Evolutionary conservation across 2,113 vertebrate genomes (phyloP).

Genomic region (Plotosus lineatus): DNA sequence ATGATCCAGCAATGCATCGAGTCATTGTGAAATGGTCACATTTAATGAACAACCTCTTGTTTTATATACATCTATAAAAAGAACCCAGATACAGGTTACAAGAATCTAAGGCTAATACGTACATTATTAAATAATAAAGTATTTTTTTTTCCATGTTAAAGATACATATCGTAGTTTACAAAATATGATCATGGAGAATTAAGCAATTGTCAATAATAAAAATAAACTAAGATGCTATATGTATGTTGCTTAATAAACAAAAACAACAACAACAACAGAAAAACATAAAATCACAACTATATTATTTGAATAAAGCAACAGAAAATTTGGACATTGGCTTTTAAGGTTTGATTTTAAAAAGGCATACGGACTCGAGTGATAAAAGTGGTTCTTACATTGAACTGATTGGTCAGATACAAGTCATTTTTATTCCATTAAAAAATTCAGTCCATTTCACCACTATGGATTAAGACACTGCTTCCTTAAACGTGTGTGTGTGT

Average conservation of each 20-base stretch:
- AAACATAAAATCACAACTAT: conserved; percentile 66
- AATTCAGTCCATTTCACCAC: conserved; percentile 50
- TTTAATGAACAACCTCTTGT: conserved; percentile 84
- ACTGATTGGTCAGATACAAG: conserved; percentile 35
- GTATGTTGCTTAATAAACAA: conserved; percentile 70
- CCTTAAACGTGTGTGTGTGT: not conserved
- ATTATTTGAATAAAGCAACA: conserved; percentile 74
- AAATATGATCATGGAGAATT: conserved; percentile 80
- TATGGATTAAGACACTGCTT: conserved; percentile 24
- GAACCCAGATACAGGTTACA: conserved; percentile 81
- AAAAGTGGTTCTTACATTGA: conserved; percentile 41
- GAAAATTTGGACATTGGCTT: conserved; percentile 69
- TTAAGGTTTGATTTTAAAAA: conserved; percentile 65
- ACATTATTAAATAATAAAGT: conserved; percentile 85
- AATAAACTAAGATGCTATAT: conserved; percentile 68
- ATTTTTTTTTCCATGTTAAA: conserved; percentile 76
- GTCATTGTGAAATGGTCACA: conserved; percentile 84
- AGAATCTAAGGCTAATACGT: conserved; percentile 84
- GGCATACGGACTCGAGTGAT: conserved; percentile 64
- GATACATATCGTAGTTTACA: conserved; percentile 84
- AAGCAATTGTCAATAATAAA: conserved; percentile 73
- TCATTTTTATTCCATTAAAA: conserved; percentile 42
- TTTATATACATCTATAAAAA: conserved; percentile 87
- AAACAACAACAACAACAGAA: conserved; percentile 66
- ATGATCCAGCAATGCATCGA: conserved; percentile 50